Base-by-base conservation (phyloP, 2,113 vertebrate species). In the Corydoras maculifer region DNA sequence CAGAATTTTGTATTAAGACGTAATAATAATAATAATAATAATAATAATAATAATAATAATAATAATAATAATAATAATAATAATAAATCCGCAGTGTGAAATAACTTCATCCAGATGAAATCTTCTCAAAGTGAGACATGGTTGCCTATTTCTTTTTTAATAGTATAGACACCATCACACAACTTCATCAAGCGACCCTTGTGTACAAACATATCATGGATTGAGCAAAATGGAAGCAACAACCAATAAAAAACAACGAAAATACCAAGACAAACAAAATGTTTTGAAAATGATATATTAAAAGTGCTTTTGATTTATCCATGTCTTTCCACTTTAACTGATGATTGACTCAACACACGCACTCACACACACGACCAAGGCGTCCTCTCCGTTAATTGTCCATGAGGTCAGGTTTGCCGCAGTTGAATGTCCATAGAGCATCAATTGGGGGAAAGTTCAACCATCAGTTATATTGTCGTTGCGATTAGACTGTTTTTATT, bases 401-500 rank as follows among this genome's bases (percentile, higher is more conserved):
- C 88, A 86, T 85, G 87, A 88, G 86, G 86, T 91, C 87, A 86
- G 86, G 87, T 78, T 88, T 86, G 87, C 83, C 85, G 85, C 84
- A 81, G 86, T 81, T 87, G 83, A 88, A 88, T 86, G 88, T 91
- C 90, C 90, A 89, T 81, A 83, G 68, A 69, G 82, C 84, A 82
- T 88, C 84, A 87, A 84, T 83, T 84, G 78, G 78, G 74, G 81
- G 84, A 84, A 84, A 87, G 85, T 87, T 89, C 88, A 88, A 90
- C 88, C 88, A 91, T 90, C 89, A 91, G 82, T 87, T 85, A 88
- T 89, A 90, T 89, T 88, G 91, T 91, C 92, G 91, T 94, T 94
- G 90, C 89, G 96, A 94, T 88, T 90, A 92, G 91, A 95, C 92
- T 90, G 88, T 85, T 68, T 87, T 89, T 91, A 91, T 91, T 94